Evolutionary conservation across 2,113 vertebrate species (phyloP).

Genomic region (Pelvicachromis taeniatus): DNA sequence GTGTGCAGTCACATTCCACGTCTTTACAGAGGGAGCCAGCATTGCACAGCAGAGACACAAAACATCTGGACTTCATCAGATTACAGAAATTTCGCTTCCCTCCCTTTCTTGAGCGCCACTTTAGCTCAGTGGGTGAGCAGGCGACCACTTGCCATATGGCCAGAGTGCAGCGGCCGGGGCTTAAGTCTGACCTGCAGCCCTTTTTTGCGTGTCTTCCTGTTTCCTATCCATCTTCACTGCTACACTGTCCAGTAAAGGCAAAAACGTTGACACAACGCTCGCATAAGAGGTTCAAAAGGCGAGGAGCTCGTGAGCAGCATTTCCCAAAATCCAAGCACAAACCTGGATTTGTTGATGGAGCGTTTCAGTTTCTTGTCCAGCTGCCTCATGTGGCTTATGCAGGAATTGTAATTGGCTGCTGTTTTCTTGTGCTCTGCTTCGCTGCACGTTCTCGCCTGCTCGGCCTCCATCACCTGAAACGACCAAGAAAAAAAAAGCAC

Average conservation of each 20-base stretch:
- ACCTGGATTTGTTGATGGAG: conserved; percentile 96
- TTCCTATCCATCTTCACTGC: not conserved
- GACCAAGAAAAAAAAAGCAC: not conserved
- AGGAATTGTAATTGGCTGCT: conserved; percentile 84
- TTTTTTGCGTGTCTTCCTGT: not conserved
- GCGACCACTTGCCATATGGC: not conserved
- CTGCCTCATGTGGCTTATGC: conserved; percentile 90
- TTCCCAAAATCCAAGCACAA: not conserved
- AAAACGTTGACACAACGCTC: not conserved
- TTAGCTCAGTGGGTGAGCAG: not conserved
- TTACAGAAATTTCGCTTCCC: conserved; percentile 9
- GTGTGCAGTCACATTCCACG: conserved; percentile 59
- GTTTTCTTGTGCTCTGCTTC: conserved; percentile 91
- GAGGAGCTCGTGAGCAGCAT: not conserved
- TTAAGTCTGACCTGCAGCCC: not conserved
- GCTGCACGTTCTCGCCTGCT: conserved; percentile 85
- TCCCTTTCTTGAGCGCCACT: not conserved
- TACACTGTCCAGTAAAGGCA: not conserved
- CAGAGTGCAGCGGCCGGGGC: not conserved
- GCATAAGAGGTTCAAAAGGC: not conserved
- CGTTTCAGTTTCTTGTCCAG: conserved; percentile 94
- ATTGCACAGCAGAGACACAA: not conserved
- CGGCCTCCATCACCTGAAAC: conserved; percentile 92
- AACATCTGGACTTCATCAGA: conserved; percentile 69
- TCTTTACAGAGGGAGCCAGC: conserved; percentile 25